Evolutionary conservation across 2,888 invertebrate genomes (phyloP), one percentile per base, ranked within the genome.

Genomic region (Carterocephalus palaemon): DNA sequence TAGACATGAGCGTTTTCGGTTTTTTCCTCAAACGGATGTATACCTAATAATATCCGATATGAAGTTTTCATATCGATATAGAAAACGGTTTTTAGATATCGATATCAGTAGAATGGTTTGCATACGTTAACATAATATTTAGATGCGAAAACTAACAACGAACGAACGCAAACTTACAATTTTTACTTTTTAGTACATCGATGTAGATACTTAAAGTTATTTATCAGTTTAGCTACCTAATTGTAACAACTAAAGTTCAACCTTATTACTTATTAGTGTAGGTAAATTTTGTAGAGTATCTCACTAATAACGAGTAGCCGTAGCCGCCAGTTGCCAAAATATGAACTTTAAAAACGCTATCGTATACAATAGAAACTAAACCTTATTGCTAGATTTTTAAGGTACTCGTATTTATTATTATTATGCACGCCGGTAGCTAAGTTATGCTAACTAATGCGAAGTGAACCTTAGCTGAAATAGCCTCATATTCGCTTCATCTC

Each of bases 141-240:
- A 10, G 24, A 24, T 24, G 12, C 24, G 24, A 24, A 10, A 24
- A 24, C 24, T 9, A 24, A 24, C 24, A 24, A 24, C 24, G 24
- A 24, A 24, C 24, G 24, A 24, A 24, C 24, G 24, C 24, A 24
- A 24, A 24, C 24, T 24, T 24, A 10, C 24, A 24, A 12, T 24
- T 24, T 24, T 24, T 24, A 24, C 10, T 24, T 24, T 24, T 24
- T 24, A 24, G 24, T 24, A 24, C 12, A 24, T 10, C 24, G 24
- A 24, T 10, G 9, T 24, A 24, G 24, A 12, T 26, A 12, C 13
- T 26, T 26, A 7, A 12, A 26, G 5, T 26, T 26, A 26, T 26
- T 26, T 7, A 26, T 26, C 13, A 26, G 7, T 26, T 26, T 26
- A 26, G 7, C 26, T 26, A 26, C 6, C 26, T 26, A 26, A 26